Base-by-base conservation (phyloP, 92 coral and sea anemone species). In the Porites lobata region DNA sequence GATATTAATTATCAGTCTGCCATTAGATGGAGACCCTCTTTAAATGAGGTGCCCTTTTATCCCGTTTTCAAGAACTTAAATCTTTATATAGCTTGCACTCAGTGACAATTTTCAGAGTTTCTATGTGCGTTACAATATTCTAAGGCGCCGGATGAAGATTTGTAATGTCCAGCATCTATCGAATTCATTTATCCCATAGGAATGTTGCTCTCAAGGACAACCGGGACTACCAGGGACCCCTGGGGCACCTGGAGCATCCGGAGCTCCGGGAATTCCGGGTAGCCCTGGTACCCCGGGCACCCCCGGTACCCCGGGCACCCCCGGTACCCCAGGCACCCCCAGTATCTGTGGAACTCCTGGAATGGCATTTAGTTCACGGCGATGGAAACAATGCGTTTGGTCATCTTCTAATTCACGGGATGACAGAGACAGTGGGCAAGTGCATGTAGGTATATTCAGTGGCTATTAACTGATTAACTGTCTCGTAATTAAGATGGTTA, bases 351-450 rank as follows among this genome's bases (percentile, higher is more conserved):
- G 80, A 17, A 20, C 70, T 12, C 51, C 17, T 20, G 80, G 87
- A 10, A 59, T 26, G 6, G 73, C 8, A 59, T 22, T 24, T 4
- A 29, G 13, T n/a, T 10, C 24, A 32, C 66, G 66, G 14, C 59
- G 79, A 21, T 83, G 87, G 87, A 73, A 83, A 72, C 87, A 83
- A 69, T 83, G 87, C 70, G 79, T 80, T 1, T 83, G 87, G 87
- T 18, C 66, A 62, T 62, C 22, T 62, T 50, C 73, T 7, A 57
- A 21, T 18, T 19, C 56, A 50, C 59, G 76, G 79, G 76, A 79
- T 61, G 51, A 72, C 87, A 73, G 76, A 47, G 87, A 83, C 80
- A 83, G 71, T 58, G 87, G 87, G 1, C 87, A 72, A 29, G 22
- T 83, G 7, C 87, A 83, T 62, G 87, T 83, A 62, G 71, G 87